A percentile compares a stretch with the other conserved stretches of the same genome.
phyloP scores from a whole-genome alignment of 1,140 invertebrate species.

The Euwallacea similis region DNA sequence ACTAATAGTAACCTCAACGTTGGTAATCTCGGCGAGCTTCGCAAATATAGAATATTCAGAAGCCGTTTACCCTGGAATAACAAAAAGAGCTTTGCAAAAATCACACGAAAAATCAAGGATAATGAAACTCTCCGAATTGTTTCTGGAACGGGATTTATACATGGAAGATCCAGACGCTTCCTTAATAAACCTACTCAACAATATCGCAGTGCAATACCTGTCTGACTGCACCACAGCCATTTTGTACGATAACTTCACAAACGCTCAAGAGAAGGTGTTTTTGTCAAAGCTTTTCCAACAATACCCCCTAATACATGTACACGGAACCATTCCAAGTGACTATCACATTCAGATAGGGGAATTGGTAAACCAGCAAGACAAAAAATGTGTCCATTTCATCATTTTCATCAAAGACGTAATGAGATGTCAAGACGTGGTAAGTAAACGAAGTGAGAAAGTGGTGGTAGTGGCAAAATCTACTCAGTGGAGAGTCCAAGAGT shows the following conservation, averaged over 20 bases:
- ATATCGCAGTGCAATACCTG: slow-evolving; percentile 61
- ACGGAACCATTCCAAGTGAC: slow-evolving; percentile 59
- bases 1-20: too few relatives aligned
- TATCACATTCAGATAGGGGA: slow-evolving; percentile 37
- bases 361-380: slow-evolving; percentile 39
- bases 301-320: slow-evolving; percentile 61
- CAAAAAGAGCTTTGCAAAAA: slow-evolving; percentile 50
- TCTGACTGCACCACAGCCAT: slow-evolving; percentile 63
- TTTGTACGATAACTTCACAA: slow-evolving; percentile 62
- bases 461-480: slow-evolving; percentile 66
- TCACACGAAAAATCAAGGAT: slow-evolving; percentile 49
- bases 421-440: slow-evolving; percentile 59
- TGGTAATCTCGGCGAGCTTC: too few relatives aligned
- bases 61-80: background rate
- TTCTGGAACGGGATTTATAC: slow-evolving; percentile 46
- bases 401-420: slow-evolving; percentile 66
- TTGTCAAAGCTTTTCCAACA: slow-evolving; percentile 61
- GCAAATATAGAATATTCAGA: too few relatives aligned
- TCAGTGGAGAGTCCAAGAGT: slow-evolving; percentile 71
- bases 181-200: slow-evolving; percentile 59
- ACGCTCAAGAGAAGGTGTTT: slow-evolving; percentile 58
- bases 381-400: slow-evolving; percentile 64
- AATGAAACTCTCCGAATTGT: slow-evolving; percentile 48
- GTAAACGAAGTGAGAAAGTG: slow-evolving; percentile 63
- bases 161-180: slow-evolving; percentile 56